A percentile compares a stretch with the other conserved stretches of the same genome.
Conservation (phyloP, 1,140 invertebrate species). For the Aphelinus atriplicis region DNA sequence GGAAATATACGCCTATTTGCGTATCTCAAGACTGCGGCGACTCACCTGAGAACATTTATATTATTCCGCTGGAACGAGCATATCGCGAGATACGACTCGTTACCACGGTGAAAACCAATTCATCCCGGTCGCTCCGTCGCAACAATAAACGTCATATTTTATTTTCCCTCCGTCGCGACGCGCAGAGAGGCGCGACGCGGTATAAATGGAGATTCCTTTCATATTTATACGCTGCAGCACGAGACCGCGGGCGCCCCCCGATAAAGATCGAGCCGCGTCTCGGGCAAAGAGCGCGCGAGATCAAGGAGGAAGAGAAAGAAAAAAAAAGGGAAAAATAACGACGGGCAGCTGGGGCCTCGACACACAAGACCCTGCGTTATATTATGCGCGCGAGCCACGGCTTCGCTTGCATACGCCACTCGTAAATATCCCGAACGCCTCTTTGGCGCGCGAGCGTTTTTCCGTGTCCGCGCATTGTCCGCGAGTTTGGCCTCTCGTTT, state of each 20-base stretch:
- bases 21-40: too few relatives aligned
- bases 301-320: background rate
- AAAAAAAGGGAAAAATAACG: background rate
- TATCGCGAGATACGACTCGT: too few relatives aligned
- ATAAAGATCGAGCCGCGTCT: background rate
- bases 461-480: too few relatives aligned
- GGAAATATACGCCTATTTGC: too few relatives aligned
- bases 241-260: background rate
- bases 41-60: too few relatives aligned
- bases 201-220: background rate
- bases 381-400: background rate
- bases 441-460: too few relatives aligned
- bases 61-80: too few relatives aligned
- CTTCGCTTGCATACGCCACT: too few relatives aligned
- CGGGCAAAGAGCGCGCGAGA: background rate
- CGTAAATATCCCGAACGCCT: too few relatives aligned
- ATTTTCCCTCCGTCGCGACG: background rate
- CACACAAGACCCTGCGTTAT: background rate
- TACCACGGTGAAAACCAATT: too few relatives aligned
- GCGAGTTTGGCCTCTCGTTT: too few relatives aligned
- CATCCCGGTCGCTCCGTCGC: too few relatives aligned
- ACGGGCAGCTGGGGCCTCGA: background rate
- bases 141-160: background rate
- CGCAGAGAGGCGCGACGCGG: background rate
- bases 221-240: background rate